Percentiles rank a stretch among this genome's conserved stretches.
These are phyloP conservation scores for Fukomys damarensis DNA, from an alignment of 2,113 vertebrate genomes.

Conservation along the genomic window DNA sequence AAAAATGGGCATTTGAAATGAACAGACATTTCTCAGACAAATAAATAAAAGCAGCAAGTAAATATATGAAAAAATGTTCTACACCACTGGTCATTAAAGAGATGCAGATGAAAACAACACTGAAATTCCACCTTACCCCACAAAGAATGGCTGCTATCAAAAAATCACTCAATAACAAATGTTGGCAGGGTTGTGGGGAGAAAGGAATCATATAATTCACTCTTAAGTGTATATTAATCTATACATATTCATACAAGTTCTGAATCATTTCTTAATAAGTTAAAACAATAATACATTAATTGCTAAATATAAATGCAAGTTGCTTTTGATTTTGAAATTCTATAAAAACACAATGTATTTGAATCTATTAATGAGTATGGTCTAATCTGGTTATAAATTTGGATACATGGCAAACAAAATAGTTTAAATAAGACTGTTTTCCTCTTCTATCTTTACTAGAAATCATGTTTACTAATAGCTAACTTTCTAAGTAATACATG, in stretches of 20 bases:
- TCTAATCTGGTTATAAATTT: neutral
- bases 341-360: neutral
- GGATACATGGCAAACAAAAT: neutral
- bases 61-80: too few species aligned
- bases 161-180: too few species aligned
- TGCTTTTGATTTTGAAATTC: neutral
- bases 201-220: too few species aligned
- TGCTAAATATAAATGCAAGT: neutral
- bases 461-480: neutral
- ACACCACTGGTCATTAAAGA: too few species aligned
- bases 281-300: neutral
- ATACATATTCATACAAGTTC: neutral
- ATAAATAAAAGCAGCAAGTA: too few species aligned
- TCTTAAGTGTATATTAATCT: neutral
- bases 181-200: too few species aligned
- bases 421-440: neutral
- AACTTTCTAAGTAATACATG: neutral
- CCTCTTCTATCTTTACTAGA: neutral
- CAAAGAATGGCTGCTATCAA: too few species aligned
- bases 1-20: too few species aligned
- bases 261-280: neutral
- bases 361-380: neutral
- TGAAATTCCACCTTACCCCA: too few species aligned
- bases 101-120: too few species aligned
- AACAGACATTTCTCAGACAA: too few species aligned